phyloP scores from a whole-genome alignment of 2,113 vertebrate species.

The Engystomops pustulosus region DNA sequence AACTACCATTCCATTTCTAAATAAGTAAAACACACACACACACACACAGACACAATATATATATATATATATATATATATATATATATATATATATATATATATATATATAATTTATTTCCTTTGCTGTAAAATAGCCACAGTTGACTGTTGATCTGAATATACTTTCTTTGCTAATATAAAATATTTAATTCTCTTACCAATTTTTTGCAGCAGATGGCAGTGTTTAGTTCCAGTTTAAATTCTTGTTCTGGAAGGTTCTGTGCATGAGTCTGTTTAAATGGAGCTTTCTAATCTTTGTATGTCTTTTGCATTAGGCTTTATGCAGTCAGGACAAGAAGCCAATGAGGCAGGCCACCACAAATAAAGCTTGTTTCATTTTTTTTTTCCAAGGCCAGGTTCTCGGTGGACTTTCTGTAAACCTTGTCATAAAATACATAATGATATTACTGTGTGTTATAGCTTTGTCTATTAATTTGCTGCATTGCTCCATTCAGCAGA shows the following conservation, averaged over 20 bases:
- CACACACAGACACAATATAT: too few species aligned
- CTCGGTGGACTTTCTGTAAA: constrained; percentile 33
- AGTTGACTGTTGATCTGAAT: background rate
- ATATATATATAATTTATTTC: too few species aligned
- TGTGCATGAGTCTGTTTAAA: constrained; percentile 71
- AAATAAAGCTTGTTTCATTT: constrained; percentile 28
- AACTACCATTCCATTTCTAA: too few species aligned
- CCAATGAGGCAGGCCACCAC: constrained; percentile 51
- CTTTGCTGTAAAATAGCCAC: too few species aligned
- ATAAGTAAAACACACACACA: too few species aligned
- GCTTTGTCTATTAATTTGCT: constrained; percentile 55
- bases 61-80: too few species aligned
- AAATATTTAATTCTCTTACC: constrained; percentile 59
- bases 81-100: too few species aligned
- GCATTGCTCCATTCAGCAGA: background rate
- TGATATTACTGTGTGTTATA: background rate
- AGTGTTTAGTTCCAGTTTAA: constrained; percentile 82
- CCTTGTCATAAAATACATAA: background rate
- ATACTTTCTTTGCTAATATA: background rate
- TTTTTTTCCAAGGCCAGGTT: constrained; percentile 4
- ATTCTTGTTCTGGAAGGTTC: constrained; percentile 81
- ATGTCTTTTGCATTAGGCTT: constrained; percentile 66
- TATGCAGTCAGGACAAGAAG: constrained; percentile 60
- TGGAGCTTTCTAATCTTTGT: constrained; percentile 63
- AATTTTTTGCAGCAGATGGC: constrained; percentile 79